phyloP scores from a whole-genome alignment of 2,888 invertebrate genomes.

The Salticus scenicus region DNA sequence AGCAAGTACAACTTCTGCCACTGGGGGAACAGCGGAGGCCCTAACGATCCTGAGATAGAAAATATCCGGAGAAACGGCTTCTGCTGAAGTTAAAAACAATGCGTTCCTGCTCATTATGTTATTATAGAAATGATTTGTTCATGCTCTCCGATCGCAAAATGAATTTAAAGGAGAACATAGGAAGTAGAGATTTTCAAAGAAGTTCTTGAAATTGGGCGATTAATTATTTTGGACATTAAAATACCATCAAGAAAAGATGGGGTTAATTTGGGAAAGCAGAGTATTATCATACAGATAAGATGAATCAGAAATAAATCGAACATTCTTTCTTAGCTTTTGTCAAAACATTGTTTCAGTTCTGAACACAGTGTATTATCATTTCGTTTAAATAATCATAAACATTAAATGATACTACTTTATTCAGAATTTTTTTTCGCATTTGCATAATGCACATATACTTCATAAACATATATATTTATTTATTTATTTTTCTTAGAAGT shows the following conservation, averaged over 20 bases:
- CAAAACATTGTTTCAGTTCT: background rate
- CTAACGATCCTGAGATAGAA: constrained; percentile 55
- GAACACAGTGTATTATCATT: too few species aligned
- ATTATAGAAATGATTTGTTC: constrained; percentile 19
- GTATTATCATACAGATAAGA: background rate
- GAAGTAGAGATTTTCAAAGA: constrained; percentile 6
- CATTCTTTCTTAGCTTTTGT: background rate
- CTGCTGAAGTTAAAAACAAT: constrained; percentile 46
- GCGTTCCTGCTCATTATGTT: constrained; percentile 41
- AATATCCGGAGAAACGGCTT: constrained; percentile 25
- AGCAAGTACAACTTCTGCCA: constrained; percentile 35
- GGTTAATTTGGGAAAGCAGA: constrained; percentile 3
- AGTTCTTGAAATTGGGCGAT: constrained; percentile 7
- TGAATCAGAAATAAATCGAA: background rate
- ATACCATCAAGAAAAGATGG: constrained; percentile 11
- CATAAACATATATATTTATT: too few species aligned
- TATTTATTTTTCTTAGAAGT: too few species aligned
- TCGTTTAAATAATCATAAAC: too few species aligned
- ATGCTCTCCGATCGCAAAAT: constrained; percentile 1
- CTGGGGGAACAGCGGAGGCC: constrained; percentile 14
- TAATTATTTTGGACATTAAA: constrained; percentile 16
- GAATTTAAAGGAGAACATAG: background rate
- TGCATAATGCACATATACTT: too few species aligned
- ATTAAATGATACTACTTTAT: too few species aligned
- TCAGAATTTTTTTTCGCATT: too few species aligned